Base-by-base conservation (phyloP, 2,888 invertebrate genomes). In the Drosophila phalerata region DNA sequence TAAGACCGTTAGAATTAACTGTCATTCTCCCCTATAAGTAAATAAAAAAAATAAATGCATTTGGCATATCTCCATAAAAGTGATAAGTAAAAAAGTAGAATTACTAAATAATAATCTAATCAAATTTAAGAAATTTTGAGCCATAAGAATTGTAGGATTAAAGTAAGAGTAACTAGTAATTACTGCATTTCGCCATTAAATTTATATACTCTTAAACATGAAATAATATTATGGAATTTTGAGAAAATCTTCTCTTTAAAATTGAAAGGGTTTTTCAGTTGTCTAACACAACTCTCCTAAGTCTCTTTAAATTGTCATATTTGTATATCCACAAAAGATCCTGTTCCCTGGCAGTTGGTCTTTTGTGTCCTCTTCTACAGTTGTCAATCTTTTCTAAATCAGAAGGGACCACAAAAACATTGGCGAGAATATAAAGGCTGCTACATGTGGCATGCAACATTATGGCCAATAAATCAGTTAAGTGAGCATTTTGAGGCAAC, bases 311-410 rank as follows among this genome's bases (percentile, higher is more conserved):
- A 74, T 34, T 48, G 47, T 34, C 53, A 17, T 17, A 58, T 38
- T 69, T 65, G 22, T 69, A 53, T 53, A 32, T 6, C 19, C 40
- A 11, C 19, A 32, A 30, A 13, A 49, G n/a, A 34, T 5, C 4
- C 25, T 45, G 13, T 19, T 0, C 34, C 10, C 19, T 42, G 28
- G 17, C 53, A 43, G 51, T 60, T 43, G n/a, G 6, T 53, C 11
- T 43, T 53, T 53, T 69, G 53, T 66, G 8, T 25, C 19, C 30
- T 65, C 57, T 34, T n/a, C 11, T 30, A 34, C 38, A 64, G 70
- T 69, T 83, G 84, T 84, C 84, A 78, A 80, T 85, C 77, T 73
- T 49, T 60, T 57, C 73, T 79, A 72, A 77, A 79, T 81, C 75
- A 75, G 65, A 48, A 63, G 49, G 69, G 42, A 69, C 67, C 64